A percentile compares a stretch with the other conserved stretches of the same genome.
These are phyloP conservation scores for Holothuria scabra DNA, from an alignment of 53 echinoderm and acorn worm species.

Conservation along the genomic window DNA sequence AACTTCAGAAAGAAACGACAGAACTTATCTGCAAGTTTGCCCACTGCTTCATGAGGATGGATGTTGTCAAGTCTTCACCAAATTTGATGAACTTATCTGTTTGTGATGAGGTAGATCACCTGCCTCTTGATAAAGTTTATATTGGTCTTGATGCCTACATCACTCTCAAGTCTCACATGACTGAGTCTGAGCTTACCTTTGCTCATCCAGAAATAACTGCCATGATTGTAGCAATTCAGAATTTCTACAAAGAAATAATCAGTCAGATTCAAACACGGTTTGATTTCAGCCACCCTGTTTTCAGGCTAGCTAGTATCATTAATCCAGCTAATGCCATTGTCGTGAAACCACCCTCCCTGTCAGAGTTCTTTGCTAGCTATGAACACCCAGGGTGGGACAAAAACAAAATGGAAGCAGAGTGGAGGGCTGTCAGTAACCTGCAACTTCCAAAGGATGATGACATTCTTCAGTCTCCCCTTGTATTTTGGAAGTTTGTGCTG, in stretches of 20 bases:
- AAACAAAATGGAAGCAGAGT: constrained; percentile 37
- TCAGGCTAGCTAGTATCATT: constrained; percentile 35
- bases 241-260: constrained; percentile 35
- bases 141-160: constrained; percentile 29
- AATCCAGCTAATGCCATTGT: constrained; percentile 13
- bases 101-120: not conserved
- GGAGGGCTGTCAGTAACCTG: constrained; percentile 26
- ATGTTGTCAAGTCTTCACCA: constrained; percentile 6
- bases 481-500: constrained; percentile 34
- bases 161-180: not conserved
- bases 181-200: constrained; percentile 6
- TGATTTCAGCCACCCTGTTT: constrained; percentile 44
- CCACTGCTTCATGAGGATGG: constrained; percentile 35
- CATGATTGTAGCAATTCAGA: not conserved
- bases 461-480: constrained; percentile 11
- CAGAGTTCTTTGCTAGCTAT: constrained; percentile 23
- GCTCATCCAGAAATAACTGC: not conserved
- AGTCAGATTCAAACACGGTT: constrained; percentile 25
- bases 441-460: not conserved
- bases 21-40: constrained; percentile 25
- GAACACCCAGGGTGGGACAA: constrained; percentile 37
- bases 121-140: constrained; percentile 22
- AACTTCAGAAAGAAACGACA: constrained; percentile 13
- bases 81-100: constrained; percentile 18
- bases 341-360: constrained; percentile 18